These are phyloP conservation scores for Agrypnus murinus DNA, from an alignment of 2,888 invertebrate species.

Conservation along the genomic window DNA sequence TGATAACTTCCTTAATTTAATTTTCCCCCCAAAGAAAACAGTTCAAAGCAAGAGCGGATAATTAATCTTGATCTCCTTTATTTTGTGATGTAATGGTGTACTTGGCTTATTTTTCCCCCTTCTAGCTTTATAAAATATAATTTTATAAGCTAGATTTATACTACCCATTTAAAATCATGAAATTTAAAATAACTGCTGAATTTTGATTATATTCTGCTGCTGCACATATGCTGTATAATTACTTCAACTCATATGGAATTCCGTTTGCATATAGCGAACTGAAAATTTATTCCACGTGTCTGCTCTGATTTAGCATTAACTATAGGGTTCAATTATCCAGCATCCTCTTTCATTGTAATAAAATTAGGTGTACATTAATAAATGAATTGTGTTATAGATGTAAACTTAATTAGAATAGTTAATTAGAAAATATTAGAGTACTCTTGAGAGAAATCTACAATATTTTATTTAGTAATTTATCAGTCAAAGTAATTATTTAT, in stretches of 20 bases:
- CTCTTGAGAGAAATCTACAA: too few relatives aligned
- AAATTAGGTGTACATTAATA: neutral
- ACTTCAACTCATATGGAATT: constrained; percentile 3
- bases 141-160: too few relatives aligned
- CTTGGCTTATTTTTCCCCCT: neutral
- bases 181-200: too few relatives aligned
- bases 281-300: constrained; percentile 1
- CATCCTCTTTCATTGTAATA: neutral
- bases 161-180: too few relatives aligned
- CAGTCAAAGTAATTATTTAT: too few relatives aligned
- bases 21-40: neutral
- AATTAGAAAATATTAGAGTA: too few relatives aligned
- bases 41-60: constrained; percentile 1
- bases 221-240: neutral
- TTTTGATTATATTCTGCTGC: neutral
- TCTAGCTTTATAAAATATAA: too few relatives aligned
- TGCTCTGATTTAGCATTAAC: constrained; percentile 9
- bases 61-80: constrained; percentile 18
- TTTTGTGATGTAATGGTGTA: too few relatives aligned
- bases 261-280: neutral
- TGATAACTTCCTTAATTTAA: constrained; percentile 18
- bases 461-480: too few relatives aligned
- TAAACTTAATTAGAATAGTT: too few relatives aligned
- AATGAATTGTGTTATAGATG: too few relatives aligned
- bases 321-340: constrained; percentile 11